Evolutionary conservation across 2,797 vertebrate genomes (phyloP), one percentile per base, ranked within the genome.

Genomic region (Muscicapa striata): DNA sequence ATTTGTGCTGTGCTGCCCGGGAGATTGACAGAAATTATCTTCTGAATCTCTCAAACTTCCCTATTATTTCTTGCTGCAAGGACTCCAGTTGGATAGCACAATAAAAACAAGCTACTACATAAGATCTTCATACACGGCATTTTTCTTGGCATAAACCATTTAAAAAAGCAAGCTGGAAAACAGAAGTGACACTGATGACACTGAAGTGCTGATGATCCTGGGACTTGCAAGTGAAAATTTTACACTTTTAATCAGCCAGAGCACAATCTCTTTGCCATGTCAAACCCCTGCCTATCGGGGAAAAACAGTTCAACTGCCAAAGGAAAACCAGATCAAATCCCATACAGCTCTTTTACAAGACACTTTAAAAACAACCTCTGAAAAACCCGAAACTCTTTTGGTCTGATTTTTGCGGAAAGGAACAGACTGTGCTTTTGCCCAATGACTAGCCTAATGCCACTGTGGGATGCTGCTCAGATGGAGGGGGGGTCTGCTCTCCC

Each of bases 401-500:
- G 55, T 52, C 84, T 79, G 74, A 62, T 58, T 91, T 69, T 48
- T 84, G 59, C 59, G 63, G 63, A 81, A 51, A 0, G 0, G 23
- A 87, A 64, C 1, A 10, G 55, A 26, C 58, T 5, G 9, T 59
- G 23, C 40, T 68, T 84, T 36, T 51, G 29, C 52, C 36, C 2
- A 7, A 11, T 30, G 62, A 78, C 73, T 41, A 89, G 69, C 11
- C 24, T 57, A 63, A 45, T 11, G 34, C 51, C 34, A 45, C 43
- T 0, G 0, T 10, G 69, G 73, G 77, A 40, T 59, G 38, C 38
- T 89, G 84, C 45, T 1, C 0, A 1, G 9, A 18, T 13, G 26
- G 13, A 24, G 30, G 3, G 4, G 4, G 52, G 4, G 6, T 32
- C 48, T 84, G 45, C 68, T 34, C 54, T 69, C 43, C 45, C 58